A percentile compares a stretch with the other conserved stretches of the same genome.
Evolutionary conservation across 2,888 invertebrate genomes (phyloP).

Genomic region (Calameuta idolon): DNA sequence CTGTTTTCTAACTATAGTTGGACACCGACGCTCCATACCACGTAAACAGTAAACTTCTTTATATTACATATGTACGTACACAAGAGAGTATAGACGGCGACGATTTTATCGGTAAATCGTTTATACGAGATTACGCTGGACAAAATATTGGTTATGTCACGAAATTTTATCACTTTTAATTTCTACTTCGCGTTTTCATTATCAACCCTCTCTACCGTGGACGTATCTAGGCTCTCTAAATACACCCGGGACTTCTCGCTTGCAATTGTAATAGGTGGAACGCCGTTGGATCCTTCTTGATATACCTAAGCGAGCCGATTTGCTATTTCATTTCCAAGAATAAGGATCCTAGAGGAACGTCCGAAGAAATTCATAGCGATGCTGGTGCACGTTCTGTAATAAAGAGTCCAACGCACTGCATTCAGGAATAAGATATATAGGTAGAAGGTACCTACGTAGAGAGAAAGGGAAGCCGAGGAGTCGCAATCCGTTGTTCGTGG

Average conservation of each 20-base stretch:
- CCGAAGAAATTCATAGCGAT: not conserved
- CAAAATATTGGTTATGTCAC: not conserved
- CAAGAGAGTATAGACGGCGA: not conserved
- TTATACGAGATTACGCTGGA: not conserved
- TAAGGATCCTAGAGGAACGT: not conserved
- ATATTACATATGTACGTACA: not conserved
- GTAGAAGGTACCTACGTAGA: not conserved
- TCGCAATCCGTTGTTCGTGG: constrained; percentile 6
- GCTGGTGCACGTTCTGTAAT: constrained; percentile 1
- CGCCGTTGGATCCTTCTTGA: not conserved
- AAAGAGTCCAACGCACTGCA: constrained; percentile 8
- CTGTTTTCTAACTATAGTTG: constrained; percentile 39
- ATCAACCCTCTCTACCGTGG: not conserved
- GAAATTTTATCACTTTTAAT: not conserved
- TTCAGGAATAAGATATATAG: not conserved
- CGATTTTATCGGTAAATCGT: not conserved
- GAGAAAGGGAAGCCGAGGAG: not conserved
- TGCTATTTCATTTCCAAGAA: not conserved
- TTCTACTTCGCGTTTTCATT: not conserved
- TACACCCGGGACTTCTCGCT: not conserved
- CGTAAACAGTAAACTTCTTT: not conserved
- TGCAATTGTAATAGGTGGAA: not conserved
- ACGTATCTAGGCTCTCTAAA: not conserved
- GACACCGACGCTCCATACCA: constrained; percentile 1
- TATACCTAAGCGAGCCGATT: not conserved